Evolutionary conservation across 2,888 invertebrate species (phyloP).

Genomic region (Lamellibrachia columna): DNA sequence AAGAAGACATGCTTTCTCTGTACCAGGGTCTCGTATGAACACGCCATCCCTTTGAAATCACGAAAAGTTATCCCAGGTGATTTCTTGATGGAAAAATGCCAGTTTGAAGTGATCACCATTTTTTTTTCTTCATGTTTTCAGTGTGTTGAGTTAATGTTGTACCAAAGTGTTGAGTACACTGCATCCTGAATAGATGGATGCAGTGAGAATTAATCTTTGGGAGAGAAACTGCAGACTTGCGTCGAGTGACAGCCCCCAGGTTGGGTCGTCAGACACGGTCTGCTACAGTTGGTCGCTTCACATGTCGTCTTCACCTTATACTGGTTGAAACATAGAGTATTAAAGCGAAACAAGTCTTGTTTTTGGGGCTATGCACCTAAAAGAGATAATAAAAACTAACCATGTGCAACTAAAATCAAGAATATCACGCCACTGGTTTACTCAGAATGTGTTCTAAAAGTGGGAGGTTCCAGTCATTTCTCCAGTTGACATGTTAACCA

Average conservation of each 20-base stretch:
- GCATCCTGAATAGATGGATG: background rate
- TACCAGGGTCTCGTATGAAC: too few relatives aligned
- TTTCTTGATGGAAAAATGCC: background rate
- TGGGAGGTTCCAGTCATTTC: too few relatives aligned
- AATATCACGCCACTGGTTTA: too few relatives aligned
- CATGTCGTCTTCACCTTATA: background rate
- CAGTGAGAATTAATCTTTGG: background rate
- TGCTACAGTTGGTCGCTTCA: background rate
- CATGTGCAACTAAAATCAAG: too few relatives aligned
- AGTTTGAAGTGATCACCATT: background rate
- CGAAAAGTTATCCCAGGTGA: background rate
- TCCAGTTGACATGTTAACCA: too few relatives aligned
- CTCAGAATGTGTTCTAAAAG: too few relatives aligned
- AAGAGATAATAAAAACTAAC: too few relatives aligned
- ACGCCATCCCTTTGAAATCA: background rate
- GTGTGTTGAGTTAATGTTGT: background rate
- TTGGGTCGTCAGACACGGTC: background rate
- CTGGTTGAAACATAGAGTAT: background rate
- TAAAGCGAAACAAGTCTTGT: too few relatives aligned
- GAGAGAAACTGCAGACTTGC: constrained; percentile 12
- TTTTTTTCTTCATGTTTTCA: background rate
- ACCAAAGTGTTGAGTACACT: constrained; percentile 12
- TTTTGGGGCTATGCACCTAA: too few relatives aligned
- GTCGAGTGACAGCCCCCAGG: background rate
- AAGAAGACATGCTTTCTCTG: too few relatives aligned